phyloP scores from a whole-genome alignment of 2,113 vertebrate genomes.

The Eurystomus gularis region DNA sequence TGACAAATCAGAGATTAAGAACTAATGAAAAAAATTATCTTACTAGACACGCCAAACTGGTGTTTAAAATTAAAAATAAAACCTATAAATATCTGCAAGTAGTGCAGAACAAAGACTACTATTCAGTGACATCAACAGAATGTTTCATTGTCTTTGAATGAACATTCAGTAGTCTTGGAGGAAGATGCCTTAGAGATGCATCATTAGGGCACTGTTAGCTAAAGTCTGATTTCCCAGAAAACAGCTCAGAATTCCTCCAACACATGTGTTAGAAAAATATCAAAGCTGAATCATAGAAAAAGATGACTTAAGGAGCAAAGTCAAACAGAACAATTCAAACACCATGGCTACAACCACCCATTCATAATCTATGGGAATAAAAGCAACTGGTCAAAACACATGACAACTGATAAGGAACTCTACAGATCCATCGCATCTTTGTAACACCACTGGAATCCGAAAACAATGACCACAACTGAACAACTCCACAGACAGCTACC shows the following conservation, averaged over 20 bases:
- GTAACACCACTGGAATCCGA: not conserved
- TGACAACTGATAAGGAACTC: not conserved
- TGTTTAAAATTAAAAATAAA: not conserved
- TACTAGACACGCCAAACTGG: not conserved
- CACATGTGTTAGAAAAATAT: not conserved
- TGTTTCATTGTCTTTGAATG: not conserved
- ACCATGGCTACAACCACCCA: not conserved
- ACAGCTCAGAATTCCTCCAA: slow-evolving; percentile 19
- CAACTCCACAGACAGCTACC: not conserved
- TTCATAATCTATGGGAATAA: not conserved
- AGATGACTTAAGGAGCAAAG: not conserved
- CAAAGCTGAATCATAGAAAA: not conserved
- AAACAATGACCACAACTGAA: not conserved
- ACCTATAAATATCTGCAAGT: not conserved
- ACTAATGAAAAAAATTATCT: not conserved
- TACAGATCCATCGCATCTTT: not conserved
- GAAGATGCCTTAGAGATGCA: slow-evolving; percentile 7
- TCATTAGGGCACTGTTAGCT: not conserved
- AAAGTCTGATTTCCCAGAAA: slow-evolving; percentile 17
- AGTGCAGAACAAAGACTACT: not conserved
- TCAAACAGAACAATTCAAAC: not conserved
- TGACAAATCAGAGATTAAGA: not conserved
- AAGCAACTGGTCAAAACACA: not conserved
- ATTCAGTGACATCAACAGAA: not conserved
- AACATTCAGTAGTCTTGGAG: not conserved